Evolutionary conservation across 1,140 invertebrate genomes (phyloP), one percentile per base, ranked within the genome.

Genomic region (Ruditapes philippinarum): DNA sequence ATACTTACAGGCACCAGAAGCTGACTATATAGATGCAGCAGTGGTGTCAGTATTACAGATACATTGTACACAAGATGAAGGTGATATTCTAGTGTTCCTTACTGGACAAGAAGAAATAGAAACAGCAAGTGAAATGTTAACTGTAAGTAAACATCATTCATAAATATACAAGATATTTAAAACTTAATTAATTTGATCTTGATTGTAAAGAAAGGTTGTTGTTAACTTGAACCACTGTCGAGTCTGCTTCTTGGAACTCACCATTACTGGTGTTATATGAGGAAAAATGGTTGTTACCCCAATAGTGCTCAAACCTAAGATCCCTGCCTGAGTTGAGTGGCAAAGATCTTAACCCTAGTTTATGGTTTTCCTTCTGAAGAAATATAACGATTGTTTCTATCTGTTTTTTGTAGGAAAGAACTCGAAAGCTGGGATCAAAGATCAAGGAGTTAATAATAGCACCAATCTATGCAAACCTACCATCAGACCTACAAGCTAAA

Each of bases 401-500:
- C 62, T 87, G 38, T 19, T 51, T 80, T 36, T 91, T 87, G 28
- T 84, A 95, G 94, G 99, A 99, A 95, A 97, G 98, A 92, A 97
- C 98, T 7, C 97, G 98, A 94, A 97, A 98, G 93, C 96, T 99
- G 49, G 99, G 99, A 0, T 98, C 98, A 7, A 98, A 99, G 96
- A 97, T 99, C 40, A 97, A 97, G 91, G 99, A 99, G 96, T 95
- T 99, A 0, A 96, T 99, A 17, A 98, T 99, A 92, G 96, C 99
- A 80, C 99, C 99, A 0, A 98, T 99, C 65, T 99, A 99, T 96
- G 98, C 99, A 7, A 99, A 99, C 96, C 96, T 99, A 19, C 99
- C 99, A 0, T 99, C 98, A 94, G 99, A 99, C 91, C 98, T 99
- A 97, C 99, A 99, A 96, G 98, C 98, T 3, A 99, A 99, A 96